phyloP scores from a whole-genome alignment of 2,113 vertebrate species.

The Petrocephalus zakoni region DNA sequence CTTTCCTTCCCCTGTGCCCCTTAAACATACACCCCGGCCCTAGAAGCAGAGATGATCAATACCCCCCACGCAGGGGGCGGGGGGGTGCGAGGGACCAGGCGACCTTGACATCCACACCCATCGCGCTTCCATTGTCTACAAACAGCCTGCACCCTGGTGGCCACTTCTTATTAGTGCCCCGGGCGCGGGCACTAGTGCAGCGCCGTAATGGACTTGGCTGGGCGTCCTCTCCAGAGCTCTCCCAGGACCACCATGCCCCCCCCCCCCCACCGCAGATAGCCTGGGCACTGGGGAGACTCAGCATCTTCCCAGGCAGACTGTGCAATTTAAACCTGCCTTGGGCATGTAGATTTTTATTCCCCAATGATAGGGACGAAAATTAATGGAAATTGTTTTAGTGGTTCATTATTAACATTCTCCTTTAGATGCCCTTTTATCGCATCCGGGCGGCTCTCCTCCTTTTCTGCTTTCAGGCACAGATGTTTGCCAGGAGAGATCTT shows the following conservation, averaged over 20 bases:
- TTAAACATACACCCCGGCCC: background rate
- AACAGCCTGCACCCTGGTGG: background rate
- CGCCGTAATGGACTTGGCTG: constrained; percentile 41
- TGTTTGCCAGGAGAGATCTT: constrained; percentile 40
- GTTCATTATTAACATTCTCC: constrained; percentile 73
- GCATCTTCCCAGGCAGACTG: constrained; percentile 58
- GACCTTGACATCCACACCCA: background rate
- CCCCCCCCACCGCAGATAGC: constrained; percentile 50
- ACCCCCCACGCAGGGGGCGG: background rate
- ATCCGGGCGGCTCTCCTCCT: constrained; percentile 41
- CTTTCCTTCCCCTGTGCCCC: background rate
- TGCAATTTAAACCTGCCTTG: constrained; percentile 72
- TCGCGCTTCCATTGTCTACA: background rate
- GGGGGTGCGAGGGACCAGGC: background rate
- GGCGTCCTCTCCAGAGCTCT: constrained; percentile 50
- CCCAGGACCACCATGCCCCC: constrained; percentile 19
- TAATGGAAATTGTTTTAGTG: constrained; percentile 75
- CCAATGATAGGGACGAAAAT: constrained; percentile 63
- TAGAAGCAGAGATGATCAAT: background rate
- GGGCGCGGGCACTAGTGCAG: constrained; percentile 29
- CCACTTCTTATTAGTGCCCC: background rate
- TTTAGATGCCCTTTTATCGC: constrained; percentile 69
- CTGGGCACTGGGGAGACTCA: constrained; percentile 61
- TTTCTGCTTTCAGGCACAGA: constrained; percentile 38
- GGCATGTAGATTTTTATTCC: constrained; percentile 70